A percentile compares a stretch with the other conserved stretches of the same genome.
Evolutionary conservation across 2,797 vertebrate genomes (phyloP).

Genomic region (Anguilla obscura): DNA sequence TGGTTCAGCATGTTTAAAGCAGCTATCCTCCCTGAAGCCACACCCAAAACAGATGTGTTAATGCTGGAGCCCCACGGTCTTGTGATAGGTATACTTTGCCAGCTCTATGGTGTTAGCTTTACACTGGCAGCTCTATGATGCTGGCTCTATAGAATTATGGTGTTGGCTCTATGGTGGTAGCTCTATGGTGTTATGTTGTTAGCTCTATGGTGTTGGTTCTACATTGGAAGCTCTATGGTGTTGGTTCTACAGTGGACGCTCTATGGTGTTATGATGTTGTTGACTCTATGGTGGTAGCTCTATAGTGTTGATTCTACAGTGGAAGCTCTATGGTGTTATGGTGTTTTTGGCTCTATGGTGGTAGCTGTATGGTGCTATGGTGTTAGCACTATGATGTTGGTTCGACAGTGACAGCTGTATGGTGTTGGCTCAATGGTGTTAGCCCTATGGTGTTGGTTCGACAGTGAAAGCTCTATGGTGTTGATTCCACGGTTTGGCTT

Average conservation of each 20-base stretch:
- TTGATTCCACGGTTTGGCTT: no score
- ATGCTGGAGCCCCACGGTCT: not conserved
- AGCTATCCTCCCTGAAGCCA: constrained; percentile 74
- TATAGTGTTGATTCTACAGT: not conserved
- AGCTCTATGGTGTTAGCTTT: not conserved
- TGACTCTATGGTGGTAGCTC: not conserved
- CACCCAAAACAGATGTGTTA: not conserved
- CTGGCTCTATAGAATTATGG: not conserved
- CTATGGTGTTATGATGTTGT: not conserved
- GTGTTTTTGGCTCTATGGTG: not conserved
- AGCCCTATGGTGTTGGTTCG: not conserved
- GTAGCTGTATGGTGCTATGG: not conserved
- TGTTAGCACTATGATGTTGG: not conserved
- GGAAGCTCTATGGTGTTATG: not conserved
- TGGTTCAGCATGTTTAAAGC: constrained; percentile 83
- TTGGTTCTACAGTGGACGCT: not conserved
- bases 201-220: not conserved
- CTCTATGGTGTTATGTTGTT: not conserved
- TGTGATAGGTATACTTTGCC: not conserved
- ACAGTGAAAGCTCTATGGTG: not conserved
- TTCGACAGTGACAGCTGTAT: not conserved
- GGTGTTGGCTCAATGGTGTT: no score
- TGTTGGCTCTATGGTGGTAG: not conserved
- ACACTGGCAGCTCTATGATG: not conserved
- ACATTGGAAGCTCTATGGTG: not conserved